Base-by-base conservation (phyloP, 2,113 vertebrate species). In the Ceyx melanurus region DNA sequence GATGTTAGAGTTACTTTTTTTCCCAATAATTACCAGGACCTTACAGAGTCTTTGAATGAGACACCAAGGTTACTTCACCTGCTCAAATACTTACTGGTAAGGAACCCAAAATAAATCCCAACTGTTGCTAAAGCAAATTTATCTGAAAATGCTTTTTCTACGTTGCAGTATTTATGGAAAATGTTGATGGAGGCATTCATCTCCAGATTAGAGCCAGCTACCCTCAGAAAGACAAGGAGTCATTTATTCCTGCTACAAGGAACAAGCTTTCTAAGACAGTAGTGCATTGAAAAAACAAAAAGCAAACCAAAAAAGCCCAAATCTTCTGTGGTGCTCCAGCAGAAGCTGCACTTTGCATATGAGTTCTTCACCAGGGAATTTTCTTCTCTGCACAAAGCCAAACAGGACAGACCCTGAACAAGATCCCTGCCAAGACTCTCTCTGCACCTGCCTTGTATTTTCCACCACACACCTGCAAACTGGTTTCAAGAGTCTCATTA, bases 371-470 rank as follows among this genome's bases (percentile, higher is more conserved):
- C 62, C 43, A 28, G 70, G 75, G 61, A 42, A 28, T 72, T 79
- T 76, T 68, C 67, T 73, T 35, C 80, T 94, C 61, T 46, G n/a
- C 79, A 60, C 46, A 72, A 54, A 88, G 82, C 48, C 92, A 92
- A 89, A 37, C 35, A 77, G 61, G 21, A 71, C 35, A 96, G 56
- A 28, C 26, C 56, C 58, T 71, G 21, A 66, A 31, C 9, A 23
- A 62, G 61, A 66, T 8, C 33, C 42, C 56, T 97, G 91, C 85
- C 85, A 95, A 93, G 85, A 84, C 62, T 87, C 18, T 67, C 65
- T 77, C 81, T 92, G 94, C 91, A 94, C 93, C 95, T 92, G 85
- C 71, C 51, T 81, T 16, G 92, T 82, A 91, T 95, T 97, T 96
- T 80, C 87, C 74, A 74, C 82, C 37, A 91, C 11, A 21, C 93